Evolutionary conservation across 2,888 invertebrate genomes (phyloP), one percentile per base, ranked within the genome.

Genomic region (Taphrorychus bicolor): DNA sequence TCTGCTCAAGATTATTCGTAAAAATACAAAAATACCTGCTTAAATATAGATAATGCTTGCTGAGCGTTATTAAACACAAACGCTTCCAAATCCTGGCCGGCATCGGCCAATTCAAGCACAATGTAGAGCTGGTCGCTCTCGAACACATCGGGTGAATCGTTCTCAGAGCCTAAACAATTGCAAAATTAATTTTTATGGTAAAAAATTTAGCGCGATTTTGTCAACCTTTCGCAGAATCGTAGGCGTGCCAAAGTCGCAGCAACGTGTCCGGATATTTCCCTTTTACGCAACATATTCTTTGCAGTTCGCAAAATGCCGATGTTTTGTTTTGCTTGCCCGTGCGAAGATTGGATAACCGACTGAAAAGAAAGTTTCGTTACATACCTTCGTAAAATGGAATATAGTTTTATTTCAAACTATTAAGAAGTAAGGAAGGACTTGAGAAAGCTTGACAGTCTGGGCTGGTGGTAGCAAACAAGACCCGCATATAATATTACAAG

Each of bases 51-150:
- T 76, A 87, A 85, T 1, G 91, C 87, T 81, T 94, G 91, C 64
- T 86, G 85, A 0, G 93, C 91, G 81, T 88, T 90, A 72, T 84
- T 84, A 79, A 95, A 94, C 70, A 85, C 81, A 80, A 88, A 95
- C 66, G 88, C 86, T 81, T 97, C 96, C 59, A 98, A 84, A 80
- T 95, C 95, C 73, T 85, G 84, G 2, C 98, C 98, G n/a, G 92
- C 95, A 82, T 94, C 91, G 53, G 88, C 89, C 73, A 96, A 86
- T 81, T 95, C 95, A 75, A 98, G 84, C 59, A 93, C 87, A 57
- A 97, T 88, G 81, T 90, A 97, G 59, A 92, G 85, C 81, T 97
- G 97, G 72, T 89, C 84, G 0, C 84, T 81, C 0, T 84, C 83
- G 82, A 97, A 91, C 59, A 90, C 84, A 54, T 87, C 87, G 2